Evolutionary conservation across 2,888 invertebrate genomes (phyloP), one percentile per base, ranked within the genome.

Genomic region (Crepidodera aurea): DNA sequence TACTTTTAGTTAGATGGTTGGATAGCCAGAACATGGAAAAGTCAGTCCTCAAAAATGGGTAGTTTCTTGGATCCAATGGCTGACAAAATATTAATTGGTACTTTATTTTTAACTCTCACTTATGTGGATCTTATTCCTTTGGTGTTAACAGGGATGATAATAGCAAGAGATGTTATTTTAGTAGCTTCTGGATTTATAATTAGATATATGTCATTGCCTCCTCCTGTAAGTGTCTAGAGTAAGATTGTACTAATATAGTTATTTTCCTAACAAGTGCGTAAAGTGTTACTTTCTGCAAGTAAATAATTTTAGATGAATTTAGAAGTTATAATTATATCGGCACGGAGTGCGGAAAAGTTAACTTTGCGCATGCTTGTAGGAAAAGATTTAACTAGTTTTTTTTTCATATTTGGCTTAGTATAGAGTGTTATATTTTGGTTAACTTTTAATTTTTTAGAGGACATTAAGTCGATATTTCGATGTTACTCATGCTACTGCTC

Each of bases 21-120:
- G 88, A 97, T 99, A 77, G 98, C 98, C 0, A 86, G 98, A 60
- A 92, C 90, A 53, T 96, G 93, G 88, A 87, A 90, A 65, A 90
- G 91, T 27, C 98, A 99, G 79, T 90, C 93, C 18, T 94, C 97
- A 22, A 93, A 93, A 78, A 87, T 96, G 77, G 98, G 98, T 0
- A 96, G 96, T 61, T 96, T 97, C 75, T 81, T 99, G 12, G 98
- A 99, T 82, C 98, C 98, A 0, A 87, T 97, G 84, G 98, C 98
- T 1, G 98, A 99, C 80, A 99, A 99, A 84, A 84, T 98, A 32
- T 84, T 99, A 1, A 90, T 98, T 69, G 94, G 92, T 8, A 92
- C 93, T 1, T 82, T 98, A 57, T 96, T 96, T 75, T 82, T 97
- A 51, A 88, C 95, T 0, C 84, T 98, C 64, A 93, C 96, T 13